A percentile compares a stretch with the other conserved stretches of the same genome.
These are phyloP conservation scores for Stegostoma tigrinum DNA, from an alignment of 2,113 vertebrate genomes.

Conservation along the genomic window DNA sequence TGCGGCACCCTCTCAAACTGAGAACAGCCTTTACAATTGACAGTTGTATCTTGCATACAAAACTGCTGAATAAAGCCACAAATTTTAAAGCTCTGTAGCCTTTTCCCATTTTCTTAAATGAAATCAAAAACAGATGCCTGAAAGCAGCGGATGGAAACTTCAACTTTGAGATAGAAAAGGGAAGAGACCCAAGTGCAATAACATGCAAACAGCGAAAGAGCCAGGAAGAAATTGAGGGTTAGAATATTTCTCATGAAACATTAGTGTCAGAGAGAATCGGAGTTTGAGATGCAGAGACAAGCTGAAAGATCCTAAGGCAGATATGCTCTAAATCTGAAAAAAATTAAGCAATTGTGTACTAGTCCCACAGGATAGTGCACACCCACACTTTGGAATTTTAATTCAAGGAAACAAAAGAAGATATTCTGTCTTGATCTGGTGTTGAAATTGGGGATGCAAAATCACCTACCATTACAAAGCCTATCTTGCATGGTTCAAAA, in stretches of 20 bases:
- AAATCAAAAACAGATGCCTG: neutral
- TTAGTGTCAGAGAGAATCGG: neutral
- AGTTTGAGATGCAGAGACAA: neutral
- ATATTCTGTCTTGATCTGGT: neutral
- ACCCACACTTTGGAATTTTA: neutral
- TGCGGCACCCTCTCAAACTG: neutral
- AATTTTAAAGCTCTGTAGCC: neutral
- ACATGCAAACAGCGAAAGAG: neutral
- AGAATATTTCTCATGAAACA: neutral
- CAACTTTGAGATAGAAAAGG: neutral
- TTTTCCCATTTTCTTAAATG: neutral
- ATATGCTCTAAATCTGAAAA: neutral
- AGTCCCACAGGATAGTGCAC: neutral
- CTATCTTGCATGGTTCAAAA: neutral
- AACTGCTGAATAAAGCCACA: neutral
- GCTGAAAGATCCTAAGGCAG: neutral
- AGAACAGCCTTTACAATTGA: neutral
- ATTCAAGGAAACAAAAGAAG: neutral
- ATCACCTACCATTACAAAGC: neutral
- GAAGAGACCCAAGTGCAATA: neutral
- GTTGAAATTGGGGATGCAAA: neutral
- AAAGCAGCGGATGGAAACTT: neutral
- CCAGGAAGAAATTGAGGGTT: neutral
- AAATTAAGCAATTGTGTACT: neutral
- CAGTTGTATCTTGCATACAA: neutral